A percentile compares a stretch with the other conserved stretches of the same genome.
Evolutionary conservation across 92 coral and sea anemone species (phyloP).

Genomic region (Anthopleura xanthogrammica): DNA sequence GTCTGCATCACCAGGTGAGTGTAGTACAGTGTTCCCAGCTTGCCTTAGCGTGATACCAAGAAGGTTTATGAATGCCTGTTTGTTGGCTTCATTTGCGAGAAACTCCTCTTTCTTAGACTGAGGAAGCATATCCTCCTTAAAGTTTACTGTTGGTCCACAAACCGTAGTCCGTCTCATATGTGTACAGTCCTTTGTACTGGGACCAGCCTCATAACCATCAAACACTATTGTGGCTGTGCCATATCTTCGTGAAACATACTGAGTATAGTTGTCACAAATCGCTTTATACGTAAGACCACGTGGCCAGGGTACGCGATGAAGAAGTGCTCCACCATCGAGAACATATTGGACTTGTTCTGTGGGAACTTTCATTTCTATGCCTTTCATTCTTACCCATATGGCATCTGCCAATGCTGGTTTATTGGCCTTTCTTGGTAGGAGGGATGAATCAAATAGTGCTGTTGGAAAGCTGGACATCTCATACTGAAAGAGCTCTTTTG

Average conservation of each 20-base stretch:
- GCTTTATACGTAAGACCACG: constrained; percentile 11
- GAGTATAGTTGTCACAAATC: background rate
- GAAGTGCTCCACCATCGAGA: constrained; percentile 41
- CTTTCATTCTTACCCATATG: constrained; percentile 28
- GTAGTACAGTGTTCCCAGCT: background rate
- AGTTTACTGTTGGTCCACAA: constrained; percentile 4
- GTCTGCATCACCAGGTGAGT: constrained; percentile 34
- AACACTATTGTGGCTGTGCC: constrained; percentile 47
- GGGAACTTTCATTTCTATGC: constrained; percentile 13
- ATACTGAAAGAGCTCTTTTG: constrained; percentile 23
- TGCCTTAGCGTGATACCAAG: background rate
- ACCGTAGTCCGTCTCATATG: constrained; percentile 30
- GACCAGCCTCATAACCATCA: constrained; percentile 60
- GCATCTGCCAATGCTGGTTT: constrained; percentile 62
- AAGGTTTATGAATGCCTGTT: background rate
- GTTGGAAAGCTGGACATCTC: constrained; percentile 66
- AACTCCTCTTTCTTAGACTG: constrained; percentile 36
- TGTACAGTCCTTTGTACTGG: constrained; percentile 47
- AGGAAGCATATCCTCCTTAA: background rate
- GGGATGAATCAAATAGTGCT: constrained; percentile 49
- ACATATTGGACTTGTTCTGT: background rate
- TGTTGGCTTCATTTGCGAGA: background rate
- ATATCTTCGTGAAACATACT: constrained; percentile 28
- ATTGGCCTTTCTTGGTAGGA: constrained; percentile 49
- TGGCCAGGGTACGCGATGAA: constrained; percentile 39